Percentiles rank a stretch among this genome's conserved stretches.
These are phyloP conservation scores for Argya squamiceps DNA, from an alignment of 2,797 vertebrate genomes.

Conservation along the genomic window DNA sequence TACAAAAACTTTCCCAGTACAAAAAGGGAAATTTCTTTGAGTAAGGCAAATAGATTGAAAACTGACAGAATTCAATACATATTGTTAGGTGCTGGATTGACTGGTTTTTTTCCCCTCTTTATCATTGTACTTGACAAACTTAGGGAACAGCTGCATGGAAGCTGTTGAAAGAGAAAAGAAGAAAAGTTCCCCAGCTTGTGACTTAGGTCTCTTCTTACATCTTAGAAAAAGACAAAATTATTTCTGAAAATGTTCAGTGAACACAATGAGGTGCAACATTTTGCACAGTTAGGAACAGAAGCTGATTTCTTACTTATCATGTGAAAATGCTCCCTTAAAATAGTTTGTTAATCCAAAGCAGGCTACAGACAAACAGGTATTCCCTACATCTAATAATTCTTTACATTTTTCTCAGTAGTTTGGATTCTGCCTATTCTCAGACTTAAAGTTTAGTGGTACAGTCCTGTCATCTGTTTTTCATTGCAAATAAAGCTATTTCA, in stretches of 20 bases:
- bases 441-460: not conserved
- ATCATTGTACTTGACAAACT: not conserved
- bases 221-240: not conserved
- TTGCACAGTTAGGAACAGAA: not conserved
- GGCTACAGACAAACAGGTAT: not conserved
- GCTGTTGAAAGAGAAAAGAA: not conserved
- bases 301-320: not conserved
- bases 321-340: not conserved
- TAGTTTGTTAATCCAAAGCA: not conserved
- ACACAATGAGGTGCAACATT: not conserved
- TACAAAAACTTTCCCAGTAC: not conserved
- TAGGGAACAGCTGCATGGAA: not conserved
- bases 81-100: not conserved
- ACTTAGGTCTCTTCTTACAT: not conserved
- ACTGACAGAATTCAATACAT: not conserved
- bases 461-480: not conserved
- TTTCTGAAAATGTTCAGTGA: not conserved
- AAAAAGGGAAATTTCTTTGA: not conserved
- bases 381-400: not conserved
- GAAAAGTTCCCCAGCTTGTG: not conserved
- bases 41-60: not conserved
- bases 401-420: not conserved
- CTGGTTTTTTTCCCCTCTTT: rapidly evolving
- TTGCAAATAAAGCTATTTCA: not conserved
- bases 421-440: not conserved